Conservation (phyloP, 2,888 invertebrate genomes). For the Hipparchia sbordonii region DNA sequence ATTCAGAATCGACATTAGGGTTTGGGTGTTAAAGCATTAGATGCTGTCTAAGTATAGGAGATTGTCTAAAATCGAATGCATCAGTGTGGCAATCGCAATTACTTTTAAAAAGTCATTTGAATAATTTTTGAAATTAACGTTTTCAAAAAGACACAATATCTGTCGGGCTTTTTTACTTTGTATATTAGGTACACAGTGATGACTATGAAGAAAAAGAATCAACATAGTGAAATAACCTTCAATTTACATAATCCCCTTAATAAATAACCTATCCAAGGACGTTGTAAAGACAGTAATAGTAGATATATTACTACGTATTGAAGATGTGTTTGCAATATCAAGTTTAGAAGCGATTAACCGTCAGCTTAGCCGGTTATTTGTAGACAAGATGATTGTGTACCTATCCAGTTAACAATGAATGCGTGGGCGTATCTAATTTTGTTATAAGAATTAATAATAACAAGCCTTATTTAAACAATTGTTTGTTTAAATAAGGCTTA, state of each 20-base stretch:
- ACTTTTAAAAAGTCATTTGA: too few species aligned
- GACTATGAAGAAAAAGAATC: not conserved
- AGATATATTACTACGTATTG: constrained; percentile 11
- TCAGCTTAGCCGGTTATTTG: constrained; percentile 29
- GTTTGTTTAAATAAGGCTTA: too few species aligned
- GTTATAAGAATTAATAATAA: not conserved
- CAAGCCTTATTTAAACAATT: too few species aligned
- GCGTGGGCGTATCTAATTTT: not conserved
- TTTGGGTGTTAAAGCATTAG: too few species aligned
- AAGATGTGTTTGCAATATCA: constrained; percentile 13
- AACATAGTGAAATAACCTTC: not conserved
- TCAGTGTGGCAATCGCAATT: too few species aligned
- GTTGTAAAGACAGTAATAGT: not conserved
- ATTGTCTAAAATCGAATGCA: too few species aligned
- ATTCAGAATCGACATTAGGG: too few species aligned
- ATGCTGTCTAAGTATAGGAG: too few species aligned
- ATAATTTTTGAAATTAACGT: too few species aligned
- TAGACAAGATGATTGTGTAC: constrained; percentile 19
- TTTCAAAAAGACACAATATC: too few species aligned
- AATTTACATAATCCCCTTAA: not conserved
- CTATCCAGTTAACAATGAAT: not conserved
- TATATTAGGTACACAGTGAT: not conserved
- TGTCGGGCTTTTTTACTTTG: too few species aligned
- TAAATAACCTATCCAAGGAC: constrained; percentile 4
- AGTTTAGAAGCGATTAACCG: constrained; percentile 25